These are phyloP conservation scores for Danio rerio DNA, from an alignment of 2,113 vertebrate genomes.

Conservation along the genomic window DNA sequence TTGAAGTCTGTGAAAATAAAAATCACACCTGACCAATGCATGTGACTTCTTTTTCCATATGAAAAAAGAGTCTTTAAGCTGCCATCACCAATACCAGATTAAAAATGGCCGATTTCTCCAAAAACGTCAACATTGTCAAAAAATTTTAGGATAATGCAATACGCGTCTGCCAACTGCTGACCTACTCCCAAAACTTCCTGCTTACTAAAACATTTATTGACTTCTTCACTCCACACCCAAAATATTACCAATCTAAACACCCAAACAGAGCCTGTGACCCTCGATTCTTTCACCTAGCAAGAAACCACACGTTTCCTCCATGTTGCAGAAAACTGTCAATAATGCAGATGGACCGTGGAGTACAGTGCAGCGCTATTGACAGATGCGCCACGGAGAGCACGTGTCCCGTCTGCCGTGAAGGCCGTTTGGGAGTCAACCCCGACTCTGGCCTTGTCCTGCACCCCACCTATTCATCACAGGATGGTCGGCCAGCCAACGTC, in stretches of 20 bases:
- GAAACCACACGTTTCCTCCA: constrained; percentile 27
- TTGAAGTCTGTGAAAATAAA: too few relatives aligned
- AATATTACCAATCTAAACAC: constrained; percentile 7
- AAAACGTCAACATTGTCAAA: too few relatives aligned
- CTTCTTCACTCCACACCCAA: not conserved
- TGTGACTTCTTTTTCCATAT: too few relatives aligned
- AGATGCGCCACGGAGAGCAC: constrained; percentile 33
- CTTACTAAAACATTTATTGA: not conserved
- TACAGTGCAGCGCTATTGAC: constrained; percentile 44
- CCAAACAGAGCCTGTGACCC: not conserved
- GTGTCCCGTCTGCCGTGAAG: constrained; percentile 37
- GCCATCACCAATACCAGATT: too few relatives aligned
- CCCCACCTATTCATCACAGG: constrained; percentile 33
- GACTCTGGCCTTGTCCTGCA: constrained; percentile 36
- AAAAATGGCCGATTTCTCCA: too few relatives aligned
- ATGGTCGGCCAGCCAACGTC: constrained; percentile 54
- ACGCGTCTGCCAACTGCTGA: not conserved
- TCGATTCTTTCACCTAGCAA: not conserved
- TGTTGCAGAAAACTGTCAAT: constrained; percentile 40
- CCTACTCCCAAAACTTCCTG: constrained; percentile 1
- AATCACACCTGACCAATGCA: too few relatives aligned
- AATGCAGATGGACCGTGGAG: constrained; percentile 54
- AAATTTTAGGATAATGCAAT: too few relatives aligned
- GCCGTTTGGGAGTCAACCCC: constrained; percentile 57
- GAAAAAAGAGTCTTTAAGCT: too few relatives aligned